A percentile compares a stretch with the other conserved stretches of the same genome.
Conservation (phyloP, 2,113 vertebrate species). For the Cryptotis parvus region DNA sequence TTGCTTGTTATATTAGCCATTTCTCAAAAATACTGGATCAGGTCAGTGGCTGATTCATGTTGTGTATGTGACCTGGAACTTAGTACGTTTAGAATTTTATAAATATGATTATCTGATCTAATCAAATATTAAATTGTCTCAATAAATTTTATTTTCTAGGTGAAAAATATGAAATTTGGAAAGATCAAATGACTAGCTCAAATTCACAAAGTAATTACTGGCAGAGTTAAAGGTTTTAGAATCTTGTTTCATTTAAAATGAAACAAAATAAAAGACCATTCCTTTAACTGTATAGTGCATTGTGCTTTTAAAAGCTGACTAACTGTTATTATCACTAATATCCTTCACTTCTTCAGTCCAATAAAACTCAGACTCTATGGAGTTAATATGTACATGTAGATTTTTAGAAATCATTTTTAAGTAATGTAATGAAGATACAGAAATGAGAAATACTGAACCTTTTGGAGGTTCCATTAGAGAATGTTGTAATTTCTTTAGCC, state of each 20-base stretch:
- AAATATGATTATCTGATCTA: background rate
- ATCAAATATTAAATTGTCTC: conserved; percentile 25
- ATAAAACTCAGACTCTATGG: conserved; percentile 12
- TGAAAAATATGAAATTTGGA: conserved; percentile 9
- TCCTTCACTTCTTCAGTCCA: background rate
- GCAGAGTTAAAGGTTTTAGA: background rate
- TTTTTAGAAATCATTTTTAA: background rate
- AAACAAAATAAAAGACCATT: background rate
- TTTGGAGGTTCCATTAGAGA: conserved; percentile 4
- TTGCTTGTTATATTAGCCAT: background rate
- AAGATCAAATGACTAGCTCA: background rate
- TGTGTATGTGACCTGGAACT: background rate
- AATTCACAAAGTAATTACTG: conserved; percentile 35
- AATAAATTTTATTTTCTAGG: conserved; percentile 35
- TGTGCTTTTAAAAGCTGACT: background rate
- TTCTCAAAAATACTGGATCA: background rate
- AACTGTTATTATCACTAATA: background rate
- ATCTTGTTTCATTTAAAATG: background rate
- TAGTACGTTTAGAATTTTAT: background rate
- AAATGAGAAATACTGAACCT: background rate
- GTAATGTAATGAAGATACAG: background rate
- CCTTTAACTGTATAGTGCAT: background rate
- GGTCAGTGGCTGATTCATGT: background rate
- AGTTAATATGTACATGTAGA: background rate
- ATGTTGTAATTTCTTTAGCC: background rate